Conservation (phyloP, 1,140 invertebrate genomes). For the Chironomus tepperi region DNA sequence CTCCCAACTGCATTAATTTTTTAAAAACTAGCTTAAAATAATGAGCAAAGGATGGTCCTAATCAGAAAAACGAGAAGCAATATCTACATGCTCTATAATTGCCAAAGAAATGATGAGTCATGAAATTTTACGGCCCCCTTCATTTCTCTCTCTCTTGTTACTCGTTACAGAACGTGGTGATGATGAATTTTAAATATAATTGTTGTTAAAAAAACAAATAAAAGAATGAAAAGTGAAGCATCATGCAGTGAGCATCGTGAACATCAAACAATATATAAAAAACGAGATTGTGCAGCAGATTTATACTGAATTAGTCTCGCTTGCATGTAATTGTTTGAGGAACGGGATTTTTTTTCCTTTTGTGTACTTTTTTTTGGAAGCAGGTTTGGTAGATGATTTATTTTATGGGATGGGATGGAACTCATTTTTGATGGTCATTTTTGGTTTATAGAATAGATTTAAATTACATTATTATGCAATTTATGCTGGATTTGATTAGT, state of each 20-base stretch:
- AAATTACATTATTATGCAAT: too few relatives aligned
- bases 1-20: background rate
- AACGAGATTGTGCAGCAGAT: too few relatives aligned
- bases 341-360: too few relatives aligned
- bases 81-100: conserved; percentile 1
- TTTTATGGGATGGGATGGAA: too few relatives aligned
- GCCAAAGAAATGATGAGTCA: conserved; percentile 4
- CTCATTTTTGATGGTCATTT: too few relatives aligned
- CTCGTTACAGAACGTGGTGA: background rate
- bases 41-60: background rate
- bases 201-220: background rate
- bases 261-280: too few relatives aligned
- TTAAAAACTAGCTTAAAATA: background rate
- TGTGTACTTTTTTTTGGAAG: too few relatives aligned
- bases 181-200: conserved; percentile 15
- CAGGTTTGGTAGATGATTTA: too few relatives aligned
- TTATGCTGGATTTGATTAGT: too few relatives aligned
- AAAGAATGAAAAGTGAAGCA: background rate
- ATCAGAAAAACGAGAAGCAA: background rate
- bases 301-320: background rate
- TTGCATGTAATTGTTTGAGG: background rate
- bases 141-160: background rate
- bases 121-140: background rate
- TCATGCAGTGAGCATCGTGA: background rate
- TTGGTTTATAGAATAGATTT: too few relatives aligned